Base-by-base conservation (phyloP, 2,797 vertebrate genomes). In the Coreius guichenoti region DNA sequence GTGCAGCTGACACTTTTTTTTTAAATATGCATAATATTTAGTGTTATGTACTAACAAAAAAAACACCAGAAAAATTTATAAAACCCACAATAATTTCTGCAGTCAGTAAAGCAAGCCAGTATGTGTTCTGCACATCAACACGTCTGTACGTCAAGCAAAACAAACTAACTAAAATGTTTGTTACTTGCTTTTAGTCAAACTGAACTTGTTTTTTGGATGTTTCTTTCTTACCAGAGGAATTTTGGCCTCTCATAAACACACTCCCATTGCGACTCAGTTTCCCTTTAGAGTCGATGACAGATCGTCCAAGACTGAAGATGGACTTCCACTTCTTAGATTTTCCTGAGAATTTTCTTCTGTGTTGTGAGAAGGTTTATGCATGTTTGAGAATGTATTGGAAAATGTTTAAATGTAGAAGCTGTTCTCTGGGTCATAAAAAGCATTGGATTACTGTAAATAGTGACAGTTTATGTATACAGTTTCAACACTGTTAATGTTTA, bases 251-350 rank as follows among this genome's bases (percentile, higher is more conserved):
- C 86, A 99, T 97, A 83, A 99, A 99, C 87, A 99, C 98, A 21
- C 98, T 99, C 33, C 98, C 98, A 0, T 99, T 99, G 72, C 98
- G 96, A 91, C 96, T 99, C 90, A 99, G 94, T 92, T 99, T 99
- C 85, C 97, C 97, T 90, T 99, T 99, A 1, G 97, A 95, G 65
- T 99, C 98, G 43, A 95, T 93, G 80, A 97, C 96, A 56, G 97
- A 98, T 36, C 96, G 96, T 33, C 98, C 98, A 86, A 99, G 94
- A 92, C 98, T 98, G 92, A 99, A 99, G 93, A 99, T 99, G 4
- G 97, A 99, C 92, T 97, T 99, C 98, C 98, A 99, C 91, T 97
- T 99, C 93, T 98, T 99, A 2, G 98, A 97, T 92, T 99, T 99
- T 82, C 97, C 98, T 89, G 98, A 98, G 87, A 99, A 95, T 90